Conservation (phyloP, 2,797 vertebrate species). For the Synaphobranchus kaupii region DNA sequence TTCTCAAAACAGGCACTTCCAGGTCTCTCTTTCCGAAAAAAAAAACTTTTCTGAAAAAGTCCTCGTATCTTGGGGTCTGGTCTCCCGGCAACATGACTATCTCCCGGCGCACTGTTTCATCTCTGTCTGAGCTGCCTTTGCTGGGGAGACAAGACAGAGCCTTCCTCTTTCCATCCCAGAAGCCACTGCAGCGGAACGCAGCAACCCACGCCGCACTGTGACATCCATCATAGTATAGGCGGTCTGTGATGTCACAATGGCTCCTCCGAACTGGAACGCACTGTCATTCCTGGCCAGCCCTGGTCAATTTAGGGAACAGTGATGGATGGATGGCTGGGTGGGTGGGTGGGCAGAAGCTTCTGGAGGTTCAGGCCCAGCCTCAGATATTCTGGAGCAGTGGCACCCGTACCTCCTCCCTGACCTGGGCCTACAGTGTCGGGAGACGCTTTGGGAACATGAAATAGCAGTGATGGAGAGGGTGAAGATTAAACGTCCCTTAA, state of each 20-base stretch:
- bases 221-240: slow-evolving; percentile 64
- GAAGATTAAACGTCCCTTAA: not conserved
- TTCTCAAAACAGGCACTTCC: not conserved
- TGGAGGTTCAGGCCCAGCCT: not conserved
- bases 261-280: slow-evolving; percentile 36
- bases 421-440: not conserved
- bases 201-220: slow-evolving; percentile 53
- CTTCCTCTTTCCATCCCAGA: slow-evolving; percentile 51
- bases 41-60: slow-evolving; percentile 17
- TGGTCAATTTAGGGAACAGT: slow-evolving; percentile 16
- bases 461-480: not conserved
- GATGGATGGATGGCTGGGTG: slow-evolving; percentile 9
- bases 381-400: not conserved
- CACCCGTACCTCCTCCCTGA: not conserved
- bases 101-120: slow-evolving; percentile 61
- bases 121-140: slow-evolving; percentile 64
- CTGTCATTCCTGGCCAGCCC: not conserved
- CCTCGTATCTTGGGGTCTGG: slow-evolving; percentile 34
- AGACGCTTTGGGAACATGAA: not conserved
- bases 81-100: slow-evolving; percentile 54
- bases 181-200: slow-evolving; percentile 62
- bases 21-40: not conserved
- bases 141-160: slow-evolving; percentile 39
- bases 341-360: not conserved
- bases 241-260: slow-evolving; percentile 56